Evolutionary conservation across 2,888 invertebrate genomes (phyloP).

Genomic region (Lepetodrilus schrolli): DNA sequence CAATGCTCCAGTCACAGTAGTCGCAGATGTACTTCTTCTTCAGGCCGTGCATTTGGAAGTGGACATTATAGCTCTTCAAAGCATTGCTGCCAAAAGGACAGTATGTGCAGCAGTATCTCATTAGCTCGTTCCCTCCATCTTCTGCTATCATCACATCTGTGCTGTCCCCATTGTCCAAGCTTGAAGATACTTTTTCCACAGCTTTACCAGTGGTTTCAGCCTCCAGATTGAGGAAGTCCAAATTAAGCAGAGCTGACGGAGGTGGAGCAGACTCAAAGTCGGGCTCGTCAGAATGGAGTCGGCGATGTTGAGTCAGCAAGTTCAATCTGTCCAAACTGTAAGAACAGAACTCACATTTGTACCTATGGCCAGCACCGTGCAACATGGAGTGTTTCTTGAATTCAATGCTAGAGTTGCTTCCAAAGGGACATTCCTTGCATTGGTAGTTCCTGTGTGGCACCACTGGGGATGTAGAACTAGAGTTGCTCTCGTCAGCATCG

Average conservation of each 20-base stretch:
- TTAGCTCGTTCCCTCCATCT: constrained; percentile 16
- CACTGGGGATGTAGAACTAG: constrained; percentile 16
- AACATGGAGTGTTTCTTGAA: constrained; percentile 55
- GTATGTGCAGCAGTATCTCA: constrained; percentile 52
- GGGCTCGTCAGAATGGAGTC: constrained; percentile 54
- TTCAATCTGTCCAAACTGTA: constrained; percentile 54
- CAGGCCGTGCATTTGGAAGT: constrained; percentile 64
- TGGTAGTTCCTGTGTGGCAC: constrained; percentile 40
- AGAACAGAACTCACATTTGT: constrained; percentile 59
- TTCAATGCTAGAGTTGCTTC: constrained; percentile 53
- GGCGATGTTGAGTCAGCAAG: constrained; percentile 54
- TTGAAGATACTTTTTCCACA: constrained; percentile 26
- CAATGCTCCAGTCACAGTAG: constrained; percentile 70
- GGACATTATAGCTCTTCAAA: constrained; percentile 60
- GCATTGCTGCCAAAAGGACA: constrained; percentile 65
- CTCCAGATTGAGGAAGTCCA: constrained; percentile 29
- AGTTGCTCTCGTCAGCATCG: constrained; percentile 16
- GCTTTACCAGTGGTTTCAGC: neutral
- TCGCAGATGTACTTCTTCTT: constrained; percentile 66
- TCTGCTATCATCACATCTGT: neutral
- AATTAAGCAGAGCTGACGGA: constrained; percentile 46
- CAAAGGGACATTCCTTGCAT: constrained; percentile 58
- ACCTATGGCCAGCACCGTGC: constrained; percentile 47
- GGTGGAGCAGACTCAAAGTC: constrained; percentile 50
- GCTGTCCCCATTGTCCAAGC: neutral